Evolutionary conservation across 2,888 invertebrate species (phyloP).

Genomic region (Drosophila greeni): DNA sequence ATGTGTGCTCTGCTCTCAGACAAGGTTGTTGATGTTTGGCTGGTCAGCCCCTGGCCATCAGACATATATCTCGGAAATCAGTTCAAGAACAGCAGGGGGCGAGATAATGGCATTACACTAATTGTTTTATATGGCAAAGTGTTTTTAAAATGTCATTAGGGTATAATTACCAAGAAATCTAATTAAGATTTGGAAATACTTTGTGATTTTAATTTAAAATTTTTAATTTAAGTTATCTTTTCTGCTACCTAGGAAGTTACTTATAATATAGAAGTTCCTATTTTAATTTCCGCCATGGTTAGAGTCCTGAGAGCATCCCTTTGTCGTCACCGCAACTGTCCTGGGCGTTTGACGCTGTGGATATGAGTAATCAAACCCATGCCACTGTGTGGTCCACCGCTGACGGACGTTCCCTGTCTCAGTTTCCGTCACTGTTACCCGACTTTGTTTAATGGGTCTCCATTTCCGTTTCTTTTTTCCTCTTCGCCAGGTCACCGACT

Average conservation of each 20-base stretch:
- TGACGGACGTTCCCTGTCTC: constrained; percentile 7
- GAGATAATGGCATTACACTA: background rate
- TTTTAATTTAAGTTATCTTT: background rate
- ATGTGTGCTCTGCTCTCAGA: constrained; percentile 21
- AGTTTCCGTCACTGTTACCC: constrained; percentile 3
- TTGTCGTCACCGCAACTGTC: background rate
- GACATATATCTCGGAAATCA: constrained; percentile 4
- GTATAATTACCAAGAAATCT: background rate
- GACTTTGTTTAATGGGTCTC: constrained; percentile 13
- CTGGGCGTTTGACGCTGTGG: constrained; percentile 11
- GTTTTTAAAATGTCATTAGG: background rate
- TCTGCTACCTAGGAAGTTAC: background rate
- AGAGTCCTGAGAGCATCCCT: background rate
- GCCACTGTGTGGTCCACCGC: constrained; percentile 7
- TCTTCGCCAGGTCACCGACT: constrained; percentile 82
- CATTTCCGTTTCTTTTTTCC: constrained; percentile 72
- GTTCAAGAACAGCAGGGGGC: constrained; percentile 1
- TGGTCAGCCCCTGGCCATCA: constrained; percentile 7
- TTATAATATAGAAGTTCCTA: background rate
- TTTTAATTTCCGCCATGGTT: background rate
- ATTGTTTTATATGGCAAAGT: too few relatives aligned
- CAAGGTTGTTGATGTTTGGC: constrained; percentile 21
- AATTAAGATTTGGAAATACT: background rate
- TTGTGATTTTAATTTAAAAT: background rate
- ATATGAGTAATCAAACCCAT: constrained; percentile 31